Evolutionary conservation across 2,797 vertebrate species (phyloP).

Genomic region (Helostoma temminkii): DNA sequence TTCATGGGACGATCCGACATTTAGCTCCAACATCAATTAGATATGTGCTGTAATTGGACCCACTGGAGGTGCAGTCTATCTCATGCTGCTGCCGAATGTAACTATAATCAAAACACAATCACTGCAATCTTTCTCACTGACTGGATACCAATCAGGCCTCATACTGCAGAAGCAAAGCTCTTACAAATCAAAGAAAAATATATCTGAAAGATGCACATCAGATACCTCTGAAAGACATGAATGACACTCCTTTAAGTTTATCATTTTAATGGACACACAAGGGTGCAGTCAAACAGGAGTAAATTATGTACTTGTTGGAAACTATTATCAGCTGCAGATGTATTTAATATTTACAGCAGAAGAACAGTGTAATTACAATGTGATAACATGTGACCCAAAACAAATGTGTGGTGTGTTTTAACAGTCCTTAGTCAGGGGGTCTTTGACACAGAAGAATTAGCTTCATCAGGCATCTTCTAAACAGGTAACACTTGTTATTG

Average conservation of each 20-base stretch:
- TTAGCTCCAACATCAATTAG: conserved; percentile 66
- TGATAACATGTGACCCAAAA: no score
- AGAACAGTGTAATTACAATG: no score
- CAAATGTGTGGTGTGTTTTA: background rate
- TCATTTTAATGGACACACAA: conserved; percentile 3
- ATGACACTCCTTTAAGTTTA: conserved; percentile 2
- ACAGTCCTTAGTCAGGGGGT: background rate
- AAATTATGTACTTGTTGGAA: background rate
- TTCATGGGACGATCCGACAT: conserved; percentile 41
- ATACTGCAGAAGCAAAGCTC: conserved; percentile 6
- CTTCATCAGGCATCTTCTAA: background rate
- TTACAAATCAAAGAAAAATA: background rate
- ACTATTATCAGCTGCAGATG: background rate
- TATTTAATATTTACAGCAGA: background rate
- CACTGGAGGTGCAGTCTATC: conserved; percentile 43
- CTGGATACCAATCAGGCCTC: conserved; percentile 32
- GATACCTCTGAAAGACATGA: conserved; percentile 1
- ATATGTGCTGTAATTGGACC: conserved; percentile 59
- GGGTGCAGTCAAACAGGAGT: background rate
- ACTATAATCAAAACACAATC: conserved; percentile 47
- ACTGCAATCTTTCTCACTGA: conserved; percentile 22
- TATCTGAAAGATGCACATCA: background rate
- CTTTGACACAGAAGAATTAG: background rate
- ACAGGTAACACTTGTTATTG: background rate
- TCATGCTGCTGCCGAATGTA: conserved; percentile 36